Percentiles rank a stretch among this genome's conserved stretches.
Conservation (phyloP, 92 coral and sea anemone species). For the Montipora capitata region DNA sequence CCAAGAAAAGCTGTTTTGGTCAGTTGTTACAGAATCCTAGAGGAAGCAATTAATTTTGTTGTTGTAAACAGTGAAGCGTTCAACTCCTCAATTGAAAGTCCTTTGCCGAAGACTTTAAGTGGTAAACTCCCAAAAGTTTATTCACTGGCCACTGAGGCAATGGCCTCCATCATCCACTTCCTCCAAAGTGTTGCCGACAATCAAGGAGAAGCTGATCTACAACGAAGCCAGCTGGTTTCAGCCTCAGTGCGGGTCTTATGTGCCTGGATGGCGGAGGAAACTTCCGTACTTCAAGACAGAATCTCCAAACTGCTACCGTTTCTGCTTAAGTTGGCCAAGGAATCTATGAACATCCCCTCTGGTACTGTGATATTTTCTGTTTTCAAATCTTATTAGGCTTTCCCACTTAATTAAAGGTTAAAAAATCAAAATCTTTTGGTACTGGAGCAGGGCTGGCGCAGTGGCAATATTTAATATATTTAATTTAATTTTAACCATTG, state of each 20-base stretch:
- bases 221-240: slow-evolving; percentile 56
- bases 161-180: slow-evolving; percentile 75
- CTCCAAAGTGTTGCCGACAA: slow-evolving; percentile 55
- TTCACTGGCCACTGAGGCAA: slow-evolving; percentile 74
- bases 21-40: slow-evolving; percentile 89
- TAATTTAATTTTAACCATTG: too few species aligned
- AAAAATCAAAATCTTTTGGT: too few species aligned
- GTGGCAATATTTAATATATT: too few species aligned
- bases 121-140: slow-evolving; percentile 72
- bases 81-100: not conserved
- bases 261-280: slow-evolving; percentile 98
- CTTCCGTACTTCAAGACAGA: slow-evolving; percentile 85
- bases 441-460: too few species aligned
- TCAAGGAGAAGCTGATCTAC: not conserved
- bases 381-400: not conserved
- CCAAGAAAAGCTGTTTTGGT: slow-evolving; percentile 65
- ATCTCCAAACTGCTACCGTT: slow-evolving; percentile 85
- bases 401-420: too few species aligned
- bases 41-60: slow-evolving; percentile 76
- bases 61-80: slow-evolving; percentile 9
- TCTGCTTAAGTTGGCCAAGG: slow-evolving; percentile 78
- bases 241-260: slow-evolving; percentile 90
- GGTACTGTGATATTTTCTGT: not conserved
- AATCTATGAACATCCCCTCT: slow-evolving; percentile 35
- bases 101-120: not conserved